phyloP scores from a whole-genome alignment of 2,113 vertebrate species.

The Arizona elegans region DNA sequence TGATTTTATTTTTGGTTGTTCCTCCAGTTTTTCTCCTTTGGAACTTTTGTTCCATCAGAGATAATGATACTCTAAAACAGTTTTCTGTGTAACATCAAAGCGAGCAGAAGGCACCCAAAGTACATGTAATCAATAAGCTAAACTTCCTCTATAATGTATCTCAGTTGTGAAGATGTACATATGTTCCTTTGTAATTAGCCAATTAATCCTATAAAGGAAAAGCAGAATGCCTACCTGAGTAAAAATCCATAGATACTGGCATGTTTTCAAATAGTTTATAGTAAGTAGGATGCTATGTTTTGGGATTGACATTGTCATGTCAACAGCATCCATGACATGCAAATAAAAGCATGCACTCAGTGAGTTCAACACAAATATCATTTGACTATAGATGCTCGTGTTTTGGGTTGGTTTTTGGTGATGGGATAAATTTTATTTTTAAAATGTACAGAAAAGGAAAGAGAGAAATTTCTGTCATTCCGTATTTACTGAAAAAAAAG shows the following conservation, averaged over 20 bases:
- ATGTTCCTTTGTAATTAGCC: not conserved
- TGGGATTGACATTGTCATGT: not conserved
- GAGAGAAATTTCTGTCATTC: not conserved
- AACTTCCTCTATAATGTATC: not conserved
- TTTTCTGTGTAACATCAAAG: not conserved
- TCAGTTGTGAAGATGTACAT: not conserved
- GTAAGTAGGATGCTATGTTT: not conserved
- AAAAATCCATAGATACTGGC: not conserved
- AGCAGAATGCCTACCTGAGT: not conserved
- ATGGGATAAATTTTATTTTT: not conserved
- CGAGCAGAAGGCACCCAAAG: not conserved
- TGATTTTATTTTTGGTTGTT: not conserved
- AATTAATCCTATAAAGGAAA: not conserved
- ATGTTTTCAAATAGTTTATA: not conserved
- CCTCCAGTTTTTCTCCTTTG: not conserved
- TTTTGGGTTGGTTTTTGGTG: not conserved
- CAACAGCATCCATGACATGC: not conserved
- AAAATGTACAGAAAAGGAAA: not conserved
- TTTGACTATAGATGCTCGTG: not conserved
- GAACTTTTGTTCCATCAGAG: not conserved
- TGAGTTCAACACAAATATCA: not conserved
- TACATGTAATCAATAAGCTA: not conserved
- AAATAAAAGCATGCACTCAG: not conserved
- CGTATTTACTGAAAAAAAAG: not conserved
- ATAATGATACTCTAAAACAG: not conserved